Evolutionary conservation across 2,797 vertebrate genomes (phyloP).

Genomic region (Cyclura pinguis): DNA sequence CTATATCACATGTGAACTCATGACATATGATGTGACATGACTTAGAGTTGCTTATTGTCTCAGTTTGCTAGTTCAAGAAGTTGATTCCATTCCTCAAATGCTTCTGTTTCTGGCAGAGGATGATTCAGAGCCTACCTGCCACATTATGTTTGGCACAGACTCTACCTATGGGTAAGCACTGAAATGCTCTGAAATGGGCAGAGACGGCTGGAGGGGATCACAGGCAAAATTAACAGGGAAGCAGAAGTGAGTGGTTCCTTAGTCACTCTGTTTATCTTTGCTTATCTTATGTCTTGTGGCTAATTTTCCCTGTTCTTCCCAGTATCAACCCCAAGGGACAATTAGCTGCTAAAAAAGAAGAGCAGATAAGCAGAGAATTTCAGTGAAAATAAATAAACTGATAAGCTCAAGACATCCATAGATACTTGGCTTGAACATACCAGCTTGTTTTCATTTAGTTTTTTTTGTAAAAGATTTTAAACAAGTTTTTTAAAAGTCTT

Average conservation of each 20-base stretch:
- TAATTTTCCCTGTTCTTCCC: not conserved
- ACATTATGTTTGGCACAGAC: not conserved
- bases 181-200: not conserved
- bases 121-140: not conserved
- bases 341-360: not conserved
- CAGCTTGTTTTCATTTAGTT: not conserved
- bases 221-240: not conserved
- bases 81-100: not conserved
- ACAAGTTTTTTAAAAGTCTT: not conserved
- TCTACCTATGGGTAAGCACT: not conserved
- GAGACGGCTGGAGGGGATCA: not conserved
- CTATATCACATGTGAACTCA: not conserved
- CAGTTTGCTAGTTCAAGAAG: conserved; percentile 6
- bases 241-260: not conserved
- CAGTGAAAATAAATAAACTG: not conserved
- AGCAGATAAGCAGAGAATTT: not conserved
- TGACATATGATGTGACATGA: accelerated
- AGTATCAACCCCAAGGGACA: not conserved
- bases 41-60: not conserved
- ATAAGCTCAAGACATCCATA: not conserved
- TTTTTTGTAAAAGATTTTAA: not conserved
- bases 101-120: not conserved
- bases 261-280: not conserved
- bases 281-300: not conserved
- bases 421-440: not conserved